Conservation (phyloP, 1,140 invertebrate genomes). For the Conopomorpha cramerella region DNA sequence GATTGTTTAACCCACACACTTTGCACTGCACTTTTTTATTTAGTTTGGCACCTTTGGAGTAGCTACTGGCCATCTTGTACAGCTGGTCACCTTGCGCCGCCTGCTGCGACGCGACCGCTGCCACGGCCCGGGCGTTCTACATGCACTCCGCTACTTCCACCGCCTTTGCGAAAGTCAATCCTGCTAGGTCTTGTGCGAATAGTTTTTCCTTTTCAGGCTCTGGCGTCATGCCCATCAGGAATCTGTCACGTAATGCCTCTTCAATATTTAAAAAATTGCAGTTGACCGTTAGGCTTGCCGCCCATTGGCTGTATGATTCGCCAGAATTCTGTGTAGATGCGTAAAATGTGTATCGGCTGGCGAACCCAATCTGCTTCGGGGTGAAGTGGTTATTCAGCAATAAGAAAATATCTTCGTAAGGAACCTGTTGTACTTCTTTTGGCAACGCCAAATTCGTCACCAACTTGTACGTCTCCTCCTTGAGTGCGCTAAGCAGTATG, state of each 20-base stretch:
- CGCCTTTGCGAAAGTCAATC: background rate
- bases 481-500: background rate
- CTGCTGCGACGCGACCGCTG: background rate
- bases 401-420: background rate
- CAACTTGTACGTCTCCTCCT: background rate
- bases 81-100: background rate
- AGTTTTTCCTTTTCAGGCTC: background rate
- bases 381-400: constrained; percentile 1
- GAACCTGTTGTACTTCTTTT: background rate
- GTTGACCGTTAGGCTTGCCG: background rate
- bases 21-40: background rate
- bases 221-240: background rate
- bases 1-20: background rate
- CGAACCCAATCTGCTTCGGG: background rate
- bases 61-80: background rate
- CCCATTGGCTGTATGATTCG: background rate
- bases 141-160: background rate
- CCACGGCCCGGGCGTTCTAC: background rate
- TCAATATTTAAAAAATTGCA: background rate
- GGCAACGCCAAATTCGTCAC: background rate
- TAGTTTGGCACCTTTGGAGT: background rate
- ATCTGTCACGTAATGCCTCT: background rate
- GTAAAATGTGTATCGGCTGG: background rate
- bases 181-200: background rate
- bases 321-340: background rate